phyloP scores from a whole-genome alignment of 2,888 invertebrate genomes.

The Cybosia mesomella region DNA sequence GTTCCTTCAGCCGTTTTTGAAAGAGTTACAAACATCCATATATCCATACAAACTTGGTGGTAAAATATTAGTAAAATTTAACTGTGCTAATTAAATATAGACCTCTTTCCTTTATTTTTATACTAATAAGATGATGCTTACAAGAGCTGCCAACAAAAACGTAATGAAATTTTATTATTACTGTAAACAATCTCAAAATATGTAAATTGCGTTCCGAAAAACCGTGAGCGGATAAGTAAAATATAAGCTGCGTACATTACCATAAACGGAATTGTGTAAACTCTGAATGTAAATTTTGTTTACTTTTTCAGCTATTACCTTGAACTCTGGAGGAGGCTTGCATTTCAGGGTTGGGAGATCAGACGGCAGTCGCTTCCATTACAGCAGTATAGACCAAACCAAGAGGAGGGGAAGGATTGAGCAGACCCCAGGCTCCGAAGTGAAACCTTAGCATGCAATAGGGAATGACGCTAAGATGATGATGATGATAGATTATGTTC shows the following conservation, averaged over 20 bases:
- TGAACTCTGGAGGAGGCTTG: neutral
- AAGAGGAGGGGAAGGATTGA: no score
- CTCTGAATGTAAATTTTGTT: slow-evolving; percentile 34
- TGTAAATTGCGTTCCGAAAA: slow-evolving; percentile 42
- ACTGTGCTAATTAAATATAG: neutral
- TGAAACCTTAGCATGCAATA: no score
- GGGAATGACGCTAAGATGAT: neutral
- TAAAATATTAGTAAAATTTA: neutral
- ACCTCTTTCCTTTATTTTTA: neutral
- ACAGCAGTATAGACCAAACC: no score
- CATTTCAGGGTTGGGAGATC: no score
- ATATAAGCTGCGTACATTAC: slow-evolving; percentile 38
- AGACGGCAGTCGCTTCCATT: no score
- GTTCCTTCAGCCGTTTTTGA: no score
- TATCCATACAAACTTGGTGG: no score
- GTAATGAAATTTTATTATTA: slow-evolving; percentile 29
- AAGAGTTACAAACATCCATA: no score
- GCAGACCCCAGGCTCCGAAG: no score
- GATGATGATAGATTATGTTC: neutral
- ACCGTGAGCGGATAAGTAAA: slow-evolving; percentile 37
- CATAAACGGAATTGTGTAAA: slow-evolving; percentile 45
- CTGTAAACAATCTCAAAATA: slow-evolving; percentile 39
- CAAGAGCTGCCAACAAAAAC: slow-evolving; percentile 7
- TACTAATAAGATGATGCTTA: neutral
- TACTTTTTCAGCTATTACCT: slow-evolving; percentile 25